Evolutionary conservation across 2,888 invertebrate genomes (phyloP).

Genomic region (Chloroclysta siterata): DNA sequence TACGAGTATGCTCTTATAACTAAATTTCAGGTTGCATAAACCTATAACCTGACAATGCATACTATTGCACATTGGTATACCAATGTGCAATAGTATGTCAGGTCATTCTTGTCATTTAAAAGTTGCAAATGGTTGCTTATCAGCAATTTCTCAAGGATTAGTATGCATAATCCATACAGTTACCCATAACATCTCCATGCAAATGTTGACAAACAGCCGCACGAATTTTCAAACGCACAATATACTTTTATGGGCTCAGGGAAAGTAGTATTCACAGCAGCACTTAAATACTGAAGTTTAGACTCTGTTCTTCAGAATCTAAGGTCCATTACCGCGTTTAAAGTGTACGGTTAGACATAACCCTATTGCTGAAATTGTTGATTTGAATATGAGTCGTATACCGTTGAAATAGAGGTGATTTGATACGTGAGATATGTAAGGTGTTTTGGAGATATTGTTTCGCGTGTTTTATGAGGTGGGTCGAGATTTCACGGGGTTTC

Average conservation of each 20-base stretch:
- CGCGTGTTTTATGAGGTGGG: constrained; percentile 83
- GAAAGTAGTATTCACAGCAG: constrained; percentile 67
- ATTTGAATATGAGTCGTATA: constrained; percentile 45
- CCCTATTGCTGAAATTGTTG: constrained; percentile 25
- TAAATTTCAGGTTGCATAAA: too few species aligned
- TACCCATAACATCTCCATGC: constrained; percentile 69
- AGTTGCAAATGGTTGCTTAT: constrained; percentile 4
- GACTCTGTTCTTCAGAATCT: constrained; percentile 35
- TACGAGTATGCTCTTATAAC: too few species aligned
- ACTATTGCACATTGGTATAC: background rate
- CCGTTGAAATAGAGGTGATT: constrained; percentile 29
- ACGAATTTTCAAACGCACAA: constrained; percentile 81
- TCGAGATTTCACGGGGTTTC: constrained; percentile 75
- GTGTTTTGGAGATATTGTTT: constrained; percentile 75
- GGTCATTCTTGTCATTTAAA: background rate
- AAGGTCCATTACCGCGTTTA: constrained; percentile 11
- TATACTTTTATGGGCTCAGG: constrained; percentile 81
- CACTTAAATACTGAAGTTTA: constrained; percentile 36
- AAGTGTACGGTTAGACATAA: constrained; percentile 4
- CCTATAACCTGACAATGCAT: background rate
- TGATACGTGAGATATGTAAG: constrained; percentile 34
- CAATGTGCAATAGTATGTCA: too few species aligned
- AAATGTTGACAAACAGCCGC: constrained; percentile 82
- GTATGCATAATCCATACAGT: constrained; percentile 32
- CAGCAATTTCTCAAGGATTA: constrained; percentile 29